Evolutionary conservation across 2,113 vertebrate genomes (phyloP), one percentile per base, ranked within the genome.

Genomic region (Entomyzon cyanotis): DNA sequence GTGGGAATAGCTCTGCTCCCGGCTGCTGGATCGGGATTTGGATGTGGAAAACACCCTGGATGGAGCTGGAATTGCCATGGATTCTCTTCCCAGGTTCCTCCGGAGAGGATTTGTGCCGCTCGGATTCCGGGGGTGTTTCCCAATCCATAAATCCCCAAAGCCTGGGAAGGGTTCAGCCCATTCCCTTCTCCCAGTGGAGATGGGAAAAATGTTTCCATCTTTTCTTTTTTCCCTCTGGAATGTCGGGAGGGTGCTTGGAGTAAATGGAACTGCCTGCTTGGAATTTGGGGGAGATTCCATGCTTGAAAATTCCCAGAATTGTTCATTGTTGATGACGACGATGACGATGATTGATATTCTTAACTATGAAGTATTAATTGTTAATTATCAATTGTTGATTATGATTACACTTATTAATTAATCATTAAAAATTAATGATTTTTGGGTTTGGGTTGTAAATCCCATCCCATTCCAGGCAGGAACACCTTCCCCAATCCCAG

Each of bases 11-110:
- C 49, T 44, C 39, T 7, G 15, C 33, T 79, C 39, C 37, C 2
- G 2, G 25, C 20, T 16, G 14, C 30, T 0, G 1, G 37, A 30
- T 20, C 8, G 8, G 24, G 31, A 15, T 35, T 42, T 3, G 49
- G 76, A 35, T 44, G 49, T 55, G 49, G 49, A 31, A 56, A 80
- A 47, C 7, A 8, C 17, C 28, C 78, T 1, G 6, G n/a, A 56
- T 6, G 27, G 77, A 39, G 27, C 8, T 31, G 52, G 78, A 33
- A 58, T 68, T 39, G 33, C 17, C 42, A 39, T 68, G 52, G 63
- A 68, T 80, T 21, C 33, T 80, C 49, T 33, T 58, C n/a, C 52
- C 42, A 11, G 28, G 33, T 58, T 33, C 27, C 42, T 33, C 28
- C 6, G 39, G 20, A 37, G 39, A 7, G 33, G 33, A 12, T 65